Conservation (phyloP, 2,888 invertebrate species). For the Cacoxenus indagator region DNA sequence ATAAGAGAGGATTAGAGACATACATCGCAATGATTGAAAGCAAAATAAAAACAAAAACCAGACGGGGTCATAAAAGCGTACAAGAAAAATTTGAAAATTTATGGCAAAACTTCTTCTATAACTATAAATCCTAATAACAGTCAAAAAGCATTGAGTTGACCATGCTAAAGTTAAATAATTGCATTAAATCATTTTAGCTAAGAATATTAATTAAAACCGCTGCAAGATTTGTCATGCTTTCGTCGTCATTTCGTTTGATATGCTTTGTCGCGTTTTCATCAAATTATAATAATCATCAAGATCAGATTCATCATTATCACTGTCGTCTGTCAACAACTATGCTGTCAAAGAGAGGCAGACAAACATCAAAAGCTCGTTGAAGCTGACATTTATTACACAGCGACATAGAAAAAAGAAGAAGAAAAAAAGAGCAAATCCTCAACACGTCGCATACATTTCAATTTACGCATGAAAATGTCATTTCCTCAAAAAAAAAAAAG, state of each 20-base stretch:
- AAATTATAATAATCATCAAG: background rate
- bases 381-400: constrained; percentile 3
- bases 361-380: constrained; percentile 8
- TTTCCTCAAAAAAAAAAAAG: constrained; percentile 39
- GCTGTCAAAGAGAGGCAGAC: background rate
- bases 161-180: too few species aligned
- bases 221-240: background rate
- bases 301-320: background rate
- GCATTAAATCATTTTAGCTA: background rate
- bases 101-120: too few species aligned
- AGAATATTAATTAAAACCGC: constrained; percentile 12
- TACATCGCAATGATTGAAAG: too few species aligned
- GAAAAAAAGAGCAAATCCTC: constrained; percentile 44
- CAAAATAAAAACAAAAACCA: too few species aligned
- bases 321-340: background rate
- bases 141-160: too few species aligned
- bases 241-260: background rate
- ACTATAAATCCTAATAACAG: too few species aligned
- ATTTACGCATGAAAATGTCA: constrained; percentile 68
- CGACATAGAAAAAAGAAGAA: background rate
- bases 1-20: too few species aligned
- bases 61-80: too few species aligned
- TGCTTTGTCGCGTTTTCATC: constrained; percentile 5
- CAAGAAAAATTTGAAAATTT: too few species aligned
- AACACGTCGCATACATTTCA: constrained; percentile 67